phyloP scores from a whole-genome alignment of 2,888 invertebrate genomes.

The Perizoma affinitatum region DNA sequence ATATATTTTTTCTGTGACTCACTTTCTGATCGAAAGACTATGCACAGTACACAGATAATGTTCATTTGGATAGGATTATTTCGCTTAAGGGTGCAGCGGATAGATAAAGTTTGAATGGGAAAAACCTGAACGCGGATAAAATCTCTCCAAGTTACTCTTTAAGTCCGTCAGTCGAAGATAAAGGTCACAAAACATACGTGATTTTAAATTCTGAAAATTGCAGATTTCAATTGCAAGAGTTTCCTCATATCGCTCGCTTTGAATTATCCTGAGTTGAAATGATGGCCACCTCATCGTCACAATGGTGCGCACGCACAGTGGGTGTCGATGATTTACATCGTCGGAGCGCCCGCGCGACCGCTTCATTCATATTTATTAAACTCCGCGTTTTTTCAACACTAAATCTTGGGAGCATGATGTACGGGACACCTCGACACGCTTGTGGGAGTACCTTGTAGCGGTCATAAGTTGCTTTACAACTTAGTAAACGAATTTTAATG shows the following conservation, averaged over 20 bases:
- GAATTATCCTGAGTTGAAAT: conserved; percentile 33
- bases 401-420: conserved; percentile 65
- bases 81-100: too few species aligned
- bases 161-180: too few species aligned
- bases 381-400: conserved; percentile 67
- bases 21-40: too few species aligned
- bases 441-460: conserved; percentile 28
- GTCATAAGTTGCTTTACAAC: conserved; percentile 11
- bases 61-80: too few species aligned
- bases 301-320: conserved; percentile 69
- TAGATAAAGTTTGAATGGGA: too few species aligned
- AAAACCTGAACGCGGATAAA: too few species aligned
- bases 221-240: conserved; percentile 3
- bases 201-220: too few species aligned
- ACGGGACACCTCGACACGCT: conserved; percentile 57
- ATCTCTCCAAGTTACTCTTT: too few species aligned
- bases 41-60: too few species aligned
- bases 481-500: not conserved
- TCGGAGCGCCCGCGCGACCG: conserved; percentile 53
- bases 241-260: conserved; percentile 17
- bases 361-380: conserved; percentile 78
- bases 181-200: too few species aligned
- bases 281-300: conserved; percentile 37
- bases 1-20: too few species aligned
- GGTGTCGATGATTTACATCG: conserved; percentile 75